Percentiles rank a stretch among this genome's conserved stretches.
phyloP scores from a whole-genome alignment of 1,140 invertebrate species.

The Adelges cooleyi region DNA sequence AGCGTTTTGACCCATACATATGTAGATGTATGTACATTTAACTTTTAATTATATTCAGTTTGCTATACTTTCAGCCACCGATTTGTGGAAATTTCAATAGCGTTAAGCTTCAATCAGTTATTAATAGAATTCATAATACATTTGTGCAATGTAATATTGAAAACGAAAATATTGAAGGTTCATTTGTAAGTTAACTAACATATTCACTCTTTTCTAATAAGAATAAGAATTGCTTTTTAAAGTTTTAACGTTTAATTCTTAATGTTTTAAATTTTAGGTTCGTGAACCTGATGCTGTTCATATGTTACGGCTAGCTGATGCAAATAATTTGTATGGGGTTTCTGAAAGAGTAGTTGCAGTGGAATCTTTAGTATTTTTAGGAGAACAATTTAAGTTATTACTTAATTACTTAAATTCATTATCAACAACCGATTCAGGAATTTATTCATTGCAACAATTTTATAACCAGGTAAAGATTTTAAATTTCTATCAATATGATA shows the following conservation, averaged over 20 bases:
- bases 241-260: too few relatives aligned
- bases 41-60: neutral
- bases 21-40: too few relatives aligned
- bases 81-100: slow-evolving; percentile 8
- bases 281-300: slow-evolving; percentile 53
- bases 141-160: slow-evolving; percentile 12
- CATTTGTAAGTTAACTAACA: slow-evolving; percentile 4
- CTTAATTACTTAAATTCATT: slow-evolving; percentile 69
- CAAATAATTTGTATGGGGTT: slow-evolving; percentile 66
- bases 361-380: slow-evolving; percentile 82
- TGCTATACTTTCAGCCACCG: slow-evolving; percentile 1
- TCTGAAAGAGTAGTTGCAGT: slow-evolving; percentile 78
- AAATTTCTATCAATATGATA: too few relatives aligned
- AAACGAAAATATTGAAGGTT: neutral
- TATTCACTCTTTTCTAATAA: too few relatives aligned
- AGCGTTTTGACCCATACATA: too few relatives aligned
- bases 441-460: slow-evolving; percentile 61
- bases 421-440: slow-evolving; percentile 46
- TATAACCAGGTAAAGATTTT: slow-evolving; percentile 38
- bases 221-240: too few relatives aligned
- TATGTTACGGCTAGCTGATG: slow-evolving; percentile 56
- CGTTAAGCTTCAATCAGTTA: slow-evolving; percentile 28
- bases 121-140: slow-evolving; percentile 22
- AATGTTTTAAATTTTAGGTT: slow-evolving; percentile 38
- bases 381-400: slow-evolving; percentile 72